Conservation (phyloP, 2,113 vertebrate species). For the Naja naja region DNA sequence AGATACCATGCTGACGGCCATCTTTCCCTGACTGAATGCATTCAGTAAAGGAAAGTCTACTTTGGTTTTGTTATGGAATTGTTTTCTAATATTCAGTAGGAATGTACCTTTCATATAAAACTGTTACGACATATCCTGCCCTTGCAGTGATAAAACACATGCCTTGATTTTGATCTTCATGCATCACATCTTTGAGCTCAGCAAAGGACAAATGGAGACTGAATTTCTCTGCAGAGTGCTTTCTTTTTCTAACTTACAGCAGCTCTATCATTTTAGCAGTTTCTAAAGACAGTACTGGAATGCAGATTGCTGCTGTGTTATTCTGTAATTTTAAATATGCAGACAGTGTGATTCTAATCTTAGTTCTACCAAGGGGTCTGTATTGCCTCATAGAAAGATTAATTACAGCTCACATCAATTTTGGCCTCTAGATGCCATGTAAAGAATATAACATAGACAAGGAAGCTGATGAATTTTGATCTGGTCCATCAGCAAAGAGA, state of each 20-base stretch:
- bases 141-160: neutral
- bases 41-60: neutral
- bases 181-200: neutral
- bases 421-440: constrained; percentile 74
- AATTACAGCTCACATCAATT: constrained; percentile 70
- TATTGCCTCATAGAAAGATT: constrained; percentile 67
- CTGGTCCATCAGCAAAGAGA: constrained; percentile 39
- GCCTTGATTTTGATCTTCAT: neutral
- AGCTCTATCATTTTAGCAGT: constrained; percentile 32
- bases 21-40: neutral
- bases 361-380: constrained; percentile 48
- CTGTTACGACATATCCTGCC: neutral
- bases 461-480: constrained; percentile 64
- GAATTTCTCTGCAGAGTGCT: constrained; percentile 16
- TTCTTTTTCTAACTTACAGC: constrained; percentile 41
- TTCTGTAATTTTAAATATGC: constrained; percentile 65
- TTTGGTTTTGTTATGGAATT: neutral
- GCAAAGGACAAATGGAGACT: neutral
- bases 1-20: neutral
- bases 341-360: constrained; percentile 57
- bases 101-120: neutral
- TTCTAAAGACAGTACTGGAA: constrained; percentile 52
- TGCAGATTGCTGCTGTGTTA: constrained; percentile 55
- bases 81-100: neutral
- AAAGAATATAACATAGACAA: constrained; percentile 64